Evolutionary conservation across 2,113 vertebrate species (phyloP), one percentile per base, ranked within the genome.

Genomic region (Chionomys nivalis): DNA sequence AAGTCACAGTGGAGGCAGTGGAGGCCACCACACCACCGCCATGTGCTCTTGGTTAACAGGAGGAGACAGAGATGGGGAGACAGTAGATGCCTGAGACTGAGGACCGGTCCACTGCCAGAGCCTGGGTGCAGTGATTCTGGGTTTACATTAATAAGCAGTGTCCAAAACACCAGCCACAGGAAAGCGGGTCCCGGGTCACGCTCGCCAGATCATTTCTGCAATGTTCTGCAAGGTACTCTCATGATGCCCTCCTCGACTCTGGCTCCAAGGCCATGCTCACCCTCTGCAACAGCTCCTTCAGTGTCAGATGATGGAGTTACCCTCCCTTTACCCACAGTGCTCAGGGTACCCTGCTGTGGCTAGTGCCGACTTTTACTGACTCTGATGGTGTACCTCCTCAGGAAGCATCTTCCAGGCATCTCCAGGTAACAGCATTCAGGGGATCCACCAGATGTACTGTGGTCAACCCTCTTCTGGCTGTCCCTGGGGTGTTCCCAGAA

Each of bases 141-240:
- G 33, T 52, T 61, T 23, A 12, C 4, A 24, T 4, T n/a, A 44
- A 47, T 17, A 17, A 47, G 72, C 26, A 0, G 0, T 1, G 33
- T 1, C 0, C 14, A 0, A 0, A 14, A 5, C 55, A 8, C 1
- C 36, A 26, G 72, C 31, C 12, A 4, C 31, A 8, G 2, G 4
- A 1, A 17, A 68, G 75, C 0, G 2, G 0, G 3, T 1, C 6
- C 2, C 14, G 2, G 1, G 1, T 26, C 58, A 39, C 3, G n/a
- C 3, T 2, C 24, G 17, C 44, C 28, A 17, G 0, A 1, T 28
- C 1, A 7, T 1, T 73, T 47, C 44, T 19, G 24, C 7, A 83
- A 10, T 24, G 73, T 8, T 47, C 44, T 19, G 24, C 4, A 83
- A 12, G 19, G 73, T 11, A 3, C 14, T 33, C 47, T 3, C 42